Percentiles rank a stretch among this genome's conserved stretches.
Conservation (phyloP, 2,888 invertebrate genomes). For the Tetragnatha montana region DNA sequence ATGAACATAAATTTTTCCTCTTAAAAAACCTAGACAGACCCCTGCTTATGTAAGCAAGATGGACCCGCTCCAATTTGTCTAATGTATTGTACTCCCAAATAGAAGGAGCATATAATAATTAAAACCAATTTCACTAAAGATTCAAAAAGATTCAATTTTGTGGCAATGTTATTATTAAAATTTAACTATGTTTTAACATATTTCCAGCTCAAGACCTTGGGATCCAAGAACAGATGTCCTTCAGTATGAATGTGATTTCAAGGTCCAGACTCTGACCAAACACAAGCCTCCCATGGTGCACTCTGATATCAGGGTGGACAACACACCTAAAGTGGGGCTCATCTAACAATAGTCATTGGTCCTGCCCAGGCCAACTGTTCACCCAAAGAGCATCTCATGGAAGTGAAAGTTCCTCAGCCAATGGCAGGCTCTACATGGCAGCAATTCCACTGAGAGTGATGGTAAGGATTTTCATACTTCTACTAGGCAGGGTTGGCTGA, state of each 20-base stretch:
- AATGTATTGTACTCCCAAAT: too few relatives aligned
- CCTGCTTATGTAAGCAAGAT: too few relatives aligned
- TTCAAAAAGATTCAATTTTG: too few relatives aligned
- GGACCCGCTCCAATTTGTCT: too few relatives aligned
- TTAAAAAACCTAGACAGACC: too few relatives aligned
- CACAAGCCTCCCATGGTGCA: slow-evolving; percentile 86
- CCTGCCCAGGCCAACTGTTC: slow-evolving; percentile 49
- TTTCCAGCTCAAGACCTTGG: slow-evolving; percentile 85
- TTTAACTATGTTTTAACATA: background rate
- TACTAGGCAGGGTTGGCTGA: background rate
- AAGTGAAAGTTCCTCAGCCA: slow-evolving; percentile 70
- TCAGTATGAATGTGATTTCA: slow-evolving; percentile 89
- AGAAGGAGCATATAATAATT: too few relatives aligned
- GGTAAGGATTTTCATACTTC: slow-evolving; percentile 32
- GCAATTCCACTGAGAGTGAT: slow-evolving; percentile 71
- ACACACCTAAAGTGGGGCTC: slow-evolving; percentile 68
- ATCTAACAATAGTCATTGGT: slow-evolving; percentile 67
- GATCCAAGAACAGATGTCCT: slow-evolving; percentile 87
- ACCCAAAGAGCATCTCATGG: slow-evolving; percentile 61
- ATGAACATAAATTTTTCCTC: too few relatives aligned
- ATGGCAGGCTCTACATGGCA: slow-evolving; percentile 63
- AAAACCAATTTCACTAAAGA: too few relatives aligned
- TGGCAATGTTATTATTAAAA: background rate
- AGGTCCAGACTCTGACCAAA: slow-evolving; percentile 86
- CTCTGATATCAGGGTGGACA: slow-evolving; percentile 83